A percentile compares a stretch with the other conserved stretches of the same genome.
Conservation (phyloP, 2,888 invertebrate genomes). For the Hymenopus coronatus region DNA sequence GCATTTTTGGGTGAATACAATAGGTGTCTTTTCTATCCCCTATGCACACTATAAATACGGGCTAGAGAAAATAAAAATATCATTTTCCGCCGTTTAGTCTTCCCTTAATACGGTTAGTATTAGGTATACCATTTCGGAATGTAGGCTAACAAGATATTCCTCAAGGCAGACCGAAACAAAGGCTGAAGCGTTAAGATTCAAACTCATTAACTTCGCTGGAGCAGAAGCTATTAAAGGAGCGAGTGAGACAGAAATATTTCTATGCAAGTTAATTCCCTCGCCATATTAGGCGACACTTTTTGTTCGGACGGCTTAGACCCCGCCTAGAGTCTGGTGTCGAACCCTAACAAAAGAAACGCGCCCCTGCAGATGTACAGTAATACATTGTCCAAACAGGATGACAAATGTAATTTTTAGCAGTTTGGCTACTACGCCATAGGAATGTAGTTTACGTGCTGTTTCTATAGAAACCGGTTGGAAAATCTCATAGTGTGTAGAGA, state of each 20-base stretch:
- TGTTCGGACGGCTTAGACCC: background rate
- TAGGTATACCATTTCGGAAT: no score
- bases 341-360: background rate
- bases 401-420: background rate
- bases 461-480: background rate
- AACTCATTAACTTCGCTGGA: background rate
- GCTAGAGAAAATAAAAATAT: no score
- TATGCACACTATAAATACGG: no score
- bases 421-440: background rate
- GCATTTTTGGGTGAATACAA: no score
- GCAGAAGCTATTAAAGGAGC: background rate
- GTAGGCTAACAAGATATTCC: background rate
- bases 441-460: background rate
- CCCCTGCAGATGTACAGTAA: background rate
- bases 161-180: background rate
- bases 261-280: background rate
- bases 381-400: background rate
- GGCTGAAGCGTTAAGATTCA: background rate
- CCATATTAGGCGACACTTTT: background rate
- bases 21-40: no score
- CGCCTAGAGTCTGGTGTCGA: background rate
- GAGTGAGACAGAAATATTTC: background rate
- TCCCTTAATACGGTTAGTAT: no score
- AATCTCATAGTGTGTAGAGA: no score
- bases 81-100: no score